phyloP scores from a whole-genome alignment of 2,888 invertebrate species.

The Scotopteryx bipunctaria region DNA sequence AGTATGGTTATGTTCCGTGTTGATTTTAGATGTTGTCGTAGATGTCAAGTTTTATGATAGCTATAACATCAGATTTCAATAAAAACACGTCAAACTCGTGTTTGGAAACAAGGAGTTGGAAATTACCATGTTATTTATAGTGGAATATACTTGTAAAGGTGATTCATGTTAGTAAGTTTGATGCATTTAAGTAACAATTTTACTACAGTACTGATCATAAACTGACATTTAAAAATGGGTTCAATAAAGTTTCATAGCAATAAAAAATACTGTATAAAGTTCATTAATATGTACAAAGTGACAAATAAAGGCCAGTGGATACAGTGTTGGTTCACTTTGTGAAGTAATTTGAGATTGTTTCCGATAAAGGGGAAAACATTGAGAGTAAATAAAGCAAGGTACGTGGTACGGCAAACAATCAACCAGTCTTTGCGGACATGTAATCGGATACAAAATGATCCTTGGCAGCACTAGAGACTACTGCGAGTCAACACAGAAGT shows the following conservation, averaged over 20 bases:
- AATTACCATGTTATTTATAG: slow-evolving; percentile 50
- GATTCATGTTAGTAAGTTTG: slow-evolving; percentile 51
- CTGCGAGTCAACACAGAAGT: slow-evolving; percentile 53
- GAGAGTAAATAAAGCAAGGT: slow-evolving; percentile 63
- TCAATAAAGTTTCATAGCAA: slow-evolving; percentile 12
- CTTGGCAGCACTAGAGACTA: slow-evolving; percentile 55
- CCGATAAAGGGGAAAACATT: slow-evolving; percentile 59
- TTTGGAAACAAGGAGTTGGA: slow-evolving; percentile 58
- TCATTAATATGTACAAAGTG: slow-evolving; percentile 11
- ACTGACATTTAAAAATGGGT: slow-evolving; percentile 10
- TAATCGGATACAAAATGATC: slow-evolving; percentile 73
- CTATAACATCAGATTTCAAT: slow-evolving; percentile 68
- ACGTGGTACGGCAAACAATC: slow-evolving; percentile 65
- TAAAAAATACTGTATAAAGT: slow-evolving; percentile 9
- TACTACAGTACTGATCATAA: slow-evolving; percentile 21
- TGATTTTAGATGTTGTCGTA: slow-evolving; percentile 57
- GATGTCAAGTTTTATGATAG: slow-evolving; percentile 64
- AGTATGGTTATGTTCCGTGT: slow-evolving; percentile 48
- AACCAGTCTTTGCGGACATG: slow-evolving; percentile 59
- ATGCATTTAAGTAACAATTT: slow-evolving; percentile 31
- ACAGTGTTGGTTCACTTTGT: slow-evolving; percentile 42
- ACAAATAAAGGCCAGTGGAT: slow-evolving; percentile 30
- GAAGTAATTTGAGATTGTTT: slow-evolving; percentile 60
- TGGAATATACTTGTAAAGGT: slow-evolving; percentile 49
- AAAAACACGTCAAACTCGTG: slow-evolving; percentile 57